Percentiles rank a stretch among this genome's conserved stretches.
Evolutionary conservation across 2,113 vertebrate genomes (phyloP).

Genomic region (Cyprinodon brontotheroides): DNA sequence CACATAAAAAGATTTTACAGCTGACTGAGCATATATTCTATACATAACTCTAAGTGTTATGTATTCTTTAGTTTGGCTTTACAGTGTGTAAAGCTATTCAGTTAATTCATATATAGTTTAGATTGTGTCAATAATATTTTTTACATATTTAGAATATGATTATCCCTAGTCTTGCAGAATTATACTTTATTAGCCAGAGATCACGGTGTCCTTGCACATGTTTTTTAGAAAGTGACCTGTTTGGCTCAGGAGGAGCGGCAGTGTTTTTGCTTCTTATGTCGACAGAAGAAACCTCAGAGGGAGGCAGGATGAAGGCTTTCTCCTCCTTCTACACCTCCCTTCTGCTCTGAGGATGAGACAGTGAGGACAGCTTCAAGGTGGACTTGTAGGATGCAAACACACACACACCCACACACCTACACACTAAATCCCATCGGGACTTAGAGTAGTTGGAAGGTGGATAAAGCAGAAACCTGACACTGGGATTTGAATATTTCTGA

Average conservation of each 20-base stretch:
- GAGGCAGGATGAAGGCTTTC: constrained; percentile 37
- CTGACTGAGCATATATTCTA: no score
- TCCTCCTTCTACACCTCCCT: constrained; percentile 34
- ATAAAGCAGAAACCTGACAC: constrained; percentile 51
- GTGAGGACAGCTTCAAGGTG: constrained; percentile 63
- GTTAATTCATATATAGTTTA: neutral
- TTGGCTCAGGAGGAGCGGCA: constrained; percentile 41
- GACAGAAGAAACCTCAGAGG: constrained; percentile 40
- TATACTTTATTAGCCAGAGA: neutral
- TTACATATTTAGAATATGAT: neutral
- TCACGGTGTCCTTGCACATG: neutral
- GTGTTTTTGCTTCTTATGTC: constrained; percentile 63
- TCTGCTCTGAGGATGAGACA: constrained; percentile 48
- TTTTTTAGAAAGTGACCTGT: constrained; percentile 52
- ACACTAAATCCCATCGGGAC: constrained; percentile 54
- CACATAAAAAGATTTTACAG: no score
- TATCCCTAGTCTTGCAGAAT: neutral
- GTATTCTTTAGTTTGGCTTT: neutral
- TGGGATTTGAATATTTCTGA: constrained; percentile 79
- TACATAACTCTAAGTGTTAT: no score
- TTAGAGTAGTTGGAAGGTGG: constrained; percentile 43
- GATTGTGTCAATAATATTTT: neutral
- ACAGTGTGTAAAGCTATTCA: no score
- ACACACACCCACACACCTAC: neutral
- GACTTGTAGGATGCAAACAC: constrained; percentile 42